Evolutionary conservation across 2,113 vertebrate species (phyloP).

Genomic region (Tupaia chinensis): DNA sequence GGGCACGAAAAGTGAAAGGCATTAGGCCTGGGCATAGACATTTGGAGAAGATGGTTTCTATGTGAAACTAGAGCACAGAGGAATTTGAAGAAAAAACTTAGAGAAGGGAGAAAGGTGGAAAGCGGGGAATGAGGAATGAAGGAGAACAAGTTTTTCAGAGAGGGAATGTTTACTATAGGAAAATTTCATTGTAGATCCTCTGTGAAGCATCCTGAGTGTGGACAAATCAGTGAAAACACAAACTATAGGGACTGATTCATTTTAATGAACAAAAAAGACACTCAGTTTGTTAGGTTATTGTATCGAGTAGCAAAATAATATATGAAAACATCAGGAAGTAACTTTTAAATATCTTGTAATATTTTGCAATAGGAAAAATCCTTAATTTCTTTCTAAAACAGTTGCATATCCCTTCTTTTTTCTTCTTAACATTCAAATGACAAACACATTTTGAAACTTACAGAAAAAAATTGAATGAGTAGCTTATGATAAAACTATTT

Average conservation of each 20-base stretch:
- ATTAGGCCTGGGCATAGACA: neutral
- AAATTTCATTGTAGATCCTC: neutral
- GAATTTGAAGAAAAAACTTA: neutral
- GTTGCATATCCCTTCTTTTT: neutral
- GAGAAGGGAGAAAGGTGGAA: neutral
- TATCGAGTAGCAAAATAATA: neutral
- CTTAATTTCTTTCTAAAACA: constrained; percentile 54
- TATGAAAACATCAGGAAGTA: neutral
- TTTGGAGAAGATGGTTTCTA: neutral
- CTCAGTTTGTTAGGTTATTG: constrained; percentile 6
- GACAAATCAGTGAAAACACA: too few species aligned
- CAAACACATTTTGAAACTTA: constrained; percentile 33
- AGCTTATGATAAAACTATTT: constrained; percentile 55
- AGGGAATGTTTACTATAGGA: neutral
- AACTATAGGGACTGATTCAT: neutral
- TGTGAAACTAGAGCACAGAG: neutral
- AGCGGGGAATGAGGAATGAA: neutral
- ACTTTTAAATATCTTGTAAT: neutral
- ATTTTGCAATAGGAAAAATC: constrained; percentile 32
- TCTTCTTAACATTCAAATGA: constrained; percentile 30
- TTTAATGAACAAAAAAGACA: constrained; percentile 26
- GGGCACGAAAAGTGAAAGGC: neutral
- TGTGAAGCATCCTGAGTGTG: neutral
- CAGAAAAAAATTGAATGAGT: constrained; percentile 40
- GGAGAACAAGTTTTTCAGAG: neutral